Conservation (phyloP, 2,888 invertebrate species). For the Hydrotaea diabolus region DNA sequence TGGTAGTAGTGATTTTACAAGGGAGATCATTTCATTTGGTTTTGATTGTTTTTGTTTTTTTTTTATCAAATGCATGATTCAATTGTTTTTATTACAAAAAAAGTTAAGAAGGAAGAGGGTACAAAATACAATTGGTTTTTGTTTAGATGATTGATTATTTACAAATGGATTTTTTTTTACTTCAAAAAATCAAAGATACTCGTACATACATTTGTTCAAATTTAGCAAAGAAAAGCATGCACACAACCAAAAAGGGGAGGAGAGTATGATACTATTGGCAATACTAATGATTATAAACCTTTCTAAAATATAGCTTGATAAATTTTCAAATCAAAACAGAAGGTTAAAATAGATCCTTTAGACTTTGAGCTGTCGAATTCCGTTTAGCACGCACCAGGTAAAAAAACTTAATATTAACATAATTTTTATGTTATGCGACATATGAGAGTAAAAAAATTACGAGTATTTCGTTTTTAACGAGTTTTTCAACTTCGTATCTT, state of each 20-base stretch:
- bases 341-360: too few relatives aligned
- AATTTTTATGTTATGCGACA: too few relatives aligned
- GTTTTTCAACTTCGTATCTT: too few relatives aligned
- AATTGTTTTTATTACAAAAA: constrained; percentile 46
- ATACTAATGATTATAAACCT: not conserved
- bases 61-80: constrained; percentile 50
- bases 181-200: not conserved
- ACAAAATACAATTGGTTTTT: constrained; percentile 66
- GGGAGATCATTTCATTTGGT: constrained; percentile 44
- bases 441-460: too few relatives aligned
- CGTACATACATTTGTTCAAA: constrained; percentile 33
- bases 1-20: constrained; percentile 50
- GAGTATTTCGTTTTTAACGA: too few relatives aligned
- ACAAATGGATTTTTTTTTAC: constrained; percentile 58
- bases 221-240: constrained; percentile 37
- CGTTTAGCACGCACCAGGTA: too few relatives aligned
- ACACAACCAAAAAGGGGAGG: constrained; percentile 26
- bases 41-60: constrained; percentile 55
- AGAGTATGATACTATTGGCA: not conserved
- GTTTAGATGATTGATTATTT: constrained; percentile 65
- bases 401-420: too few relatives aligned
- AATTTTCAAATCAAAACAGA: too few relatives aligned
- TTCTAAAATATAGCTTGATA: too few relatives aligned
- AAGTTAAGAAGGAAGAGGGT: constrained; percentile 65
- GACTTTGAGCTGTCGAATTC: too few relatives aligned